Conservation (phyloP, 2,113 vertebrate genomes). For the Typhlomys cinereus region DNA sequence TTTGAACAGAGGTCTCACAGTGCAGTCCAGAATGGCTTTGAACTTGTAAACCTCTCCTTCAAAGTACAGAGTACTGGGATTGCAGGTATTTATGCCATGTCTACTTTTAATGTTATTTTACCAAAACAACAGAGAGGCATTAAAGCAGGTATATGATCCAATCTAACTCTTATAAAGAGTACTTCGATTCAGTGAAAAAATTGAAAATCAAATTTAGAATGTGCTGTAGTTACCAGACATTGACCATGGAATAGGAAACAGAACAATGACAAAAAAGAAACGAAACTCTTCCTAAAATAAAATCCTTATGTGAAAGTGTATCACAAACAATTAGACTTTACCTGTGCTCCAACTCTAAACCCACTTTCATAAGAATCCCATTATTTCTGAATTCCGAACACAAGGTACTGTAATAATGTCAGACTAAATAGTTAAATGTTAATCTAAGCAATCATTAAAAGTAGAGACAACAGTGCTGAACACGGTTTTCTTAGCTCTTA, state of each 20-base stretch:
- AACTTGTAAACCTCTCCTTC: neutral
- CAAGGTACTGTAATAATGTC: neutral
- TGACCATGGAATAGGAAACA: constrained; percentile 4
- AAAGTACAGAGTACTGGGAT: neutral
- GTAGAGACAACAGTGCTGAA: neutral
- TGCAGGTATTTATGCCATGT: neutral
- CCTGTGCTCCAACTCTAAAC: neutral
- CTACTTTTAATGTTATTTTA: neutral
- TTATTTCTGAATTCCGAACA: constrained; percentile 37
- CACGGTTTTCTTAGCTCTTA: too few relatives aligned
- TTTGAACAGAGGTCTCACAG: neutral
- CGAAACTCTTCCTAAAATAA: constrained; percentile 26
- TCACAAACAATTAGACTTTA: neutral
- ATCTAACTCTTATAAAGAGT: constrained; percentile 27
- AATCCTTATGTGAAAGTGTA: neutral
- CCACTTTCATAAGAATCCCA: neutral
- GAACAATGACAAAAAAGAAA: constrained; percentile 3
- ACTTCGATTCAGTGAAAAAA: neutral
- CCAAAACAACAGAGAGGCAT: neutral
- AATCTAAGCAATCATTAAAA: constrained; percentile 21
- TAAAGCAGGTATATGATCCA: neutral
- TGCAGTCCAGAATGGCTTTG: neutral
- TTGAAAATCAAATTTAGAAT: constrained; percentile 36
- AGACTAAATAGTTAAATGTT: neutral
- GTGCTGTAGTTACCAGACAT: neutral